Percentiles rank a stretch among this genome's conserved stretches.
Conservation (phyloP, 2,113 vertebrate species). For the Glareola pratincola region DNA sequence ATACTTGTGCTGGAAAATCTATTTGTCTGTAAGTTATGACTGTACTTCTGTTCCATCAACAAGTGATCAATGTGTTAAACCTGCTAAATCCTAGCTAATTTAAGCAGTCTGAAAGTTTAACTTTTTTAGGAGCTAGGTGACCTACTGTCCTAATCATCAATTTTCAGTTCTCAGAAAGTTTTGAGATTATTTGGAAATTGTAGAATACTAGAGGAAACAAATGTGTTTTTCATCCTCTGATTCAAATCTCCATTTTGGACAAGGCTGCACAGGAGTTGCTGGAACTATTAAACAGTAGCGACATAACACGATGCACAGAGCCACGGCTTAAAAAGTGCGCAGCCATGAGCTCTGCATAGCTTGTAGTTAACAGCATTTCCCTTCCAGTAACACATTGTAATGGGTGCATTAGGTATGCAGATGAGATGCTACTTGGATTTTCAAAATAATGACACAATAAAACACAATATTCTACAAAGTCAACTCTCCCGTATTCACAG, state of each 20-base stretch:
- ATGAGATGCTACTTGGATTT: not conserved
- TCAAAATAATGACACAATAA: not conserved
- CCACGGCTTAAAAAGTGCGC: not conserved
- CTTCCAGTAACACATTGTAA: not conserved
- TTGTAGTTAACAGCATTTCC: not conserved
- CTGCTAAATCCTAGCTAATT: not conserved
- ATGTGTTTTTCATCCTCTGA: not conserved
- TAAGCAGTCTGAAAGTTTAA: not conserved
- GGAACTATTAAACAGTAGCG: not conserved
- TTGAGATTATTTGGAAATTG: not conserved
- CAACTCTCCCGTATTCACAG: not conserved
- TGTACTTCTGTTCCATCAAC: not conserved
- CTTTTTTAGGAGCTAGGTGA: not conserved
- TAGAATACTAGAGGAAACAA: not conserved
- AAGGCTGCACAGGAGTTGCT: not conserved
- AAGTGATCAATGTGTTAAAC: not conserved
- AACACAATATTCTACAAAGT: not conserved
- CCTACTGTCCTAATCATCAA: not conserved
- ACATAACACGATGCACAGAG: not conserved
- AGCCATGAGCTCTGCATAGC: not conserved
- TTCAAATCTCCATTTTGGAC: not conserved
- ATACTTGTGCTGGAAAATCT: not conserved
- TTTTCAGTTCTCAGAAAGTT: not conserved
- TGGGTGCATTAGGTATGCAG: not conserved
- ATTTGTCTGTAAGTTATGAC: not conserved